Base-by-base conservation (phyloP, 2,797 vertebrate species). In the Myoxocephalus aenaeus region DNA sequence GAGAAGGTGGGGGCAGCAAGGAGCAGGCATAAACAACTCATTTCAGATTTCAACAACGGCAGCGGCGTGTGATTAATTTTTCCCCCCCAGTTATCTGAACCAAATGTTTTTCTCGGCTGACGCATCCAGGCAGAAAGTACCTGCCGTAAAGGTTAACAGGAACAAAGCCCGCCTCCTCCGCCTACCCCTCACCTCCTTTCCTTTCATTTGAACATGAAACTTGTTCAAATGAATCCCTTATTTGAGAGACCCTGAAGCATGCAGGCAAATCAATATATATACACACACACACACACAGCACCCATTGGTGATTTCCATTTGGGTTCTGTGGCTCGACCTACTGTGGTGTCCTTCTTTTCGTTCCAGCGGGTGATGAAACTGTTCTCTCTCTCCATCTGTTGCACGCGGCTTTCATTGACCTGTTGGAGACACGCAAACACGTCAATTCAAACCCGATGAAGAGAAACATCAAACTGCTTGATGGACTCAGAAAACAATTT, bases 321-420 rank as follows among this genome's bases (percentile, higher is more conserved):
- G 74, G 81, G 74, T 71, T 82, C 48, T 36, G 84, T 12, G 7
- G 85, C 85, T 77, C 53, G 77, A 95, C 95, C 95, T 94, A 99
- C 98, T 74, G 96, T 96, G 85, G 96, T 94, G 92, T 99, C 96
- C 92, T 98, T 99, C 96, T 97, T 97, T 83, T 99, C 96, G 84
- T 98, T 99, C 98, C 97, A 99, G 84, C 94, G 96, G 42, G 96
- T 96, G 93, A 99, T 99, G 94, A 97, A 99, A 86, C 96, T 95
- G 90, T 98, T 99, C 89, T 99, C 98, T 91, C 90, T 97, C 91
- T 98, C 97, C 97, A 99, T 99, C 96, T 99, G 97, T 92, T 95
- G 97, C 89, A 97, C 94, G 90, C 98, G 97, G 48, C 97, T 96
- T 93, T 98, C 95, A 80, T 96, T 97, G 94, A 99, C 95, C 98